These are phyloP conservation scores for Cyanistes caeruleus DNA, from an alignment of 2,113 vertebrate species.

Conservation along the genomic window DNA sequence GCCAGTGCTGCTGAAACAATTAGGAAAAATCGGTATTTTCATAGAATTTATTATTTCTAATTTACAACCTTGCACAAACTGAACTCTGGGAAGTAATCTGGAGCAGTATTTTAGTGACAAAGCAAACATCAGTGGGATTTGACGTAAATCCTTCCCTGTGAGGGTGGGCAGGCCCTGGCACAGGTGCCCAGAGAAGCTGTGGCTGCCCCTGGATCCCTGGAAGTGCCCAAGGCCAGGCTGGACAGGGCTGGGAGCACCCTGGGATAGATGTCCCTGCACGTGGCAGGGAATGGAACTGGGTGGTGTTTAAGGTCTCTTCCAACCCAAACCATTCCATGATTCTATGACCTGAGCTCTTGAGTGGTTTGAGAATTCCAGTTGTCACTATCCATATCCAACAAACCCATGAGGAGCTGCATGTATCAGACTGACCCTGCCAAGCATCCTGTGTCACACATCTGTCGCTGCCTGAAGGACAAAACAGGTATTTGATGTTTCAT, in stretches of 20 bases:
- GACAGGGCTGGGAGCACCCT: fast-evolving
- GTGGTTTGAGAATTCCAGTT: not conserved
- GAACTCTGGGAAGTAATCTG: not conserved
- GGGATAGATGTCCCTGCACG: not conserved
- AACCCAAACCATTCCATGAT: not conserved
- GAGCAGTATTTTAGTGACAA: not conserved
- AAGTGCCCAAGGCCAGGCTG: fast-evolving
- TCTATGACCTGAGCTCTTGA: not conserved
- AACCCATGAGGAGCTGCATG: fast-evolving
- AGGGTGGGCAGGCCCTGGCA: fast-evolving
- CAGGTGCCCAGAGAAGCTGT: not conserved
- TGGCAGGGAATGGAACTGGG: not conserved
- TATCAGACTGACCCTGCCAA: fast-evolving
- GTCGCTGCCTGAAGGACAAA: not conserved
- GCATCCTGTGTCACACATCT: not conserved
- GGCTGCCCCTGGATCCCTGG: not conserved
- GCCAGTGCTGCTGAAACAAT: not conserved
- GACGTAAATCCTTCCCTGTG: fast-evolving
- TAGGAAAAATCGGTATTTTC: not conserved
- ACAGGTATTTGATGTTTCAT: not conserved
- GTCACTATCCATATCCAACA: fast-evolving
- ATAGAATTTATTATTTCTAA: not conserved
- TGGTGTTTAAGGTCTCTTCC: not conserved
- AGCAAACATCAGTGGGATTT: not conserved
- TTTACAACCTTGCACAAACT: not conserved